Evolutionary conservation across 2,113 vertebrate species (phyloP).

Genomic region (Thamnophis sirtalis): DNA sequence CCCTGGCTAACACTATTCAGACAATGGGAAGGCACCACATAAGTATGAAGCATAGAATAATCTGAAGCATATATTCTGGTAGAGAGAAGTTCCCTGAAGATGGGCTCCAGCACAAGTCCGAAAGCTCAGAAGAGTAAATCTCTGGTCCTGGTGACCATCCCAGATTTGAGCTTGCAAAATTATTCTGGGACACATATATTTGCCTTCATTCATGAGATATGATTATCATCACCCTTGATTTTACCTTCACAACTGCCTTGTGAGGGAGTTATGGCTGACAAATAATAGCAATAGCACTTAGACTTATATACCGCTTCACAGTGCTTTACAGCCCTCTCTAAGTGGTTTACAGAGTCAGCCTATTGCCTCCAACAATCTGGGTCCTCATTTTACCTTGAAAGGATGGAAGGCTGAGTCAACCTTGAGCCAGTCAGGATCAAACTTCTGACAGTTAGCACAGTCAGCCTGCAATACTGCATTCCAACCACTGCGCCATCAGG

Average conservation of each 20-base stretch:
- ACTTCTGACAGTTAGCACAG: too few relatives aligned
- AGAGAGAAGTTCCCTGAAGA: neutral
- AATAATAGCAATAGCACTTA: neutral
- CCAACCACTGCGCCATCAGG: too few relatives aligned
- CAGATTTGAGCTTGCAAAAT: neutral
- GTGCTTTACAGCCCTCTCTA: too few relatives aligned
- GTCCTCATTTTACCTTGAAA: too few relatives aligned
- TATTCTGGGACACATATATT: neutral
- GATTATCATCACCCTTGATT: neutral
- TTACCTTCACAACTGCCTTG: neutral
- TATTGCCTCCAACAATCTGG: too few relatives aligned
- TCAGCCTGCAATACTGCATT: too few relatives aligned
- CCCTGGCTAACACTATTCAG: neutral
- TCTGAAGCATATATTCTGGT: neutral
- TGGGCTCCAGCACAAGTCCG: neutral
- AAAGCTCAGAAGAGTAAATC: neutral
- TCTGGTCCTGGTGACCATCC: neutral
- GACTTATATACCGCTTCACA: too few relatives aligned
- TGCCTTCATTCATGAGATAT: neutral
- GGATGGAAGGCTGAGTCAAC: too few relatives aligned
- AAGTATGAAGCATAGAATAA: neutral
- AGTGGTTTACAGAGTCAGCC: too few relatives aligned
- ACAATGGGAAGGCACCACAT: neutral
- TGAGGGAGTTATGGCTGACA: neutral
- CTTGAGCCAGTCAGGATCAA: too few relatives aligned